Evolutionary conservation across 2,888 invertebrate genomes (phyloP).

Genomic region (Leptinotarsa haldemani): DNA sequence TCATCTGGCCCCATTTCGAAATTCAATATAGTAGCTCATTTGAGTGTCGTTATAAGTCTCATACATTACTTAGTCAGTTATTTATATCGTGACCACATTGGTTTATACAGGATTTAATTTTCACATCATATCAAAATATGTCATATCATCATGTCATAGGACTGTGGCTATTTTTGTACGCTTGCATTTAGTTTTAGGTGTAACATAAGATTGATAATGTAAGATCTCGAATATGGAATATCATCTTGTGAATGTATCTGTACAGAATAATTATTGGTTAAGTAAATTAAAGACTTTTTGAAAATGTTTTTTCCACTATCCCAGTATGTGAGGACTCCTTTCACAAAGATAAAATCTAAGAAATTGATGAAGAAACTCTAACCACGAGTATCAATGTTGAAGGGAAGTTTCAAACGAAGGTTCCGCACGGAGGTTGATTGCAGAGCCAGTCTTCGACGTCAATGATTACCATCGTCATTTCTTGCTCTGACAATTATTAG

Average conservation of each 20-base stretch:
- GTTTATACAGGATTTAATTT: slow-evolving; percentile 33
- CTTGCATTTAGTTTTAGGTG: slow-evolving; percentile 47
- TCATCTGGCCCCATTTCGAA: slow-evolving; percentile 46
- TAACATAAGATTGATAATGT: slow-evolving; percentile 13
- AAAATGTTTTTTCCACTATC: too few species aligned
- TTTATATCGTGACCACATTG: slow-evolving; percentile 29
- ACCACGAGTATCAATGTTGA: too few species aligned
- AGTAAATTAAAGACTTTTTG: not conserved
- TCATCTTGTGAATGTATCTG: slow-evolving; percentile 17
- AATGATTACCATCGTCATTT: too few species aligned
- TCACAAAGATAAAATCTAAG: too few species aligned
- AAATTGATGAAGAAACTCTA: too few species aligned
- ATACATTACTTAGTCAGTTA: slow-evolving; percentile 21
- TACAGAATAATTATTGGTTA: not conserved
- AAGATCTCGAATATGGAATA: slow-evolving; percentile 9
- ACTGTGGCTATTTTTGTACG: slow-evolving; percentile 57
- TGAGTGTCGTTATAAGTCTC: slow-evolving; percentile 23
- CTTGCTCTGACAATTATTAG: too few species aligned
- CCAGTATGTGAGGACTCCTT: too few species aligned
- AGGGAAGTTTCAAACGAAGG: too few species aligned
- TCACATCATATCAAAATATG: slow-evolving; percentile 18
- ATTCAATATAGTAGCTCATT: slow-evolving; percentile 26
- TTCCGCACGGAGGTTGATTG: too few species aligned
- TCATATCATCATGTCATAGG: slow-evolving; percentile 40
- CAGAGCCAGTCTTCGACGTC: too few species aligned